Percentiles rank a stretch among this genome's conserved stretches.
Evolutionary conservation across 2,113 vertebrate species (phyloP).

Genomic region (Nyctereutes procyonoides): DNA sequence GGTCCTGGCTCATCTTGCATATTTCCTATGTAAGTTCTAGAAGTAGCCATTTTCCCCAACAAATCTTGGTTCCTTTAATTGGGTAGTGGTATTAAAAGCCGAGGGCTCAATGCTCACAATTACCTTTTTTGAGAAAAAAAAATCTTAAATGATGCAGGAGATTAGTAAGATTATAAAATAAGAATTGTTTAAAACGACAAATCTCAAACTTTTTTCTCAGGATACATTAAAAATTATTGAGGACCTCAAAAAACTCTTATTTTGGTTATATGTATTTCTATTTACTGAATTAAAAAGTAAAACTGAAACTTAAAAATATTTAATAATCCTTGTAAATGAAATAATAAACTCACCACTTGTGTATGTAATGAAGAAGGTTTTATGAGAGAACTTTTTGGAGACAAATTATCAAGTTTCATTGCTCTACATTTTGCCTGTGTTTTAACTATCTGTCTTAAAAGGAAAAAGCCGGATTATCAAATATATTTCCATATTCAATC

Average conservation of each 20-base stretch:
- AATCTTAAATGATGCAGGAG: neutral
- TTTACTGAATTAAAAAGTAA: constrained; percentile 32
- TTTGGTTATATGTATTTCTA: neutral
- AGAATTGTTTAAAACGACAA: neutral
- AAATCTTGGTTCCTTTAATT: neutral
- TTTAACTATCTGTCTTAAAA: neutral
- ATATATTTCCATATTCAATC: neutral
- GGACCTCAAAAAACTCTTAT: neutral
- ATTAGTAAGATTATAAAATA: neutral
- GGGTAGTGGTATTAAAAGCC: neutral
- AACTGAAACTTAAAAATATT: neutral
- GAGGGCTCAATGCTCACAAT: neutral
- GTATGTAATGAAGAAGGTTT: neutral
- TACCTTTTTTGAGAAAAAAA: constrained; percentile 1
- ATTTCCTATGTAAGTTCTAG: neutral
- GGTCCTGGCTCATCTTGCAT: neutral
- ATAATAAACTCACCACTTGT: neutral
- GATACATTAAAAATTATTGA: constrained; percentile 2
- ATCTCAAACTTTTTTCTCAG: neutral
- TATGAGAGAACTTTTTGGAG: constrained; percentile 13
- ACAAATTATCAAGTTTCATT: neutral
- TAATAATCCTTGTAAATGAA: neutral
- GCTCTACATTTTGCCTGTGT: neutral
- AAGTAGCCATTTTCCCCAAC: neutral
- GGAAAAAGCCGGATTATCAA: neutral